phyloP scores from a whole-genome alignment of 2,888 invertebrate genomes.

The Cheilosia vernalis region DNA sequence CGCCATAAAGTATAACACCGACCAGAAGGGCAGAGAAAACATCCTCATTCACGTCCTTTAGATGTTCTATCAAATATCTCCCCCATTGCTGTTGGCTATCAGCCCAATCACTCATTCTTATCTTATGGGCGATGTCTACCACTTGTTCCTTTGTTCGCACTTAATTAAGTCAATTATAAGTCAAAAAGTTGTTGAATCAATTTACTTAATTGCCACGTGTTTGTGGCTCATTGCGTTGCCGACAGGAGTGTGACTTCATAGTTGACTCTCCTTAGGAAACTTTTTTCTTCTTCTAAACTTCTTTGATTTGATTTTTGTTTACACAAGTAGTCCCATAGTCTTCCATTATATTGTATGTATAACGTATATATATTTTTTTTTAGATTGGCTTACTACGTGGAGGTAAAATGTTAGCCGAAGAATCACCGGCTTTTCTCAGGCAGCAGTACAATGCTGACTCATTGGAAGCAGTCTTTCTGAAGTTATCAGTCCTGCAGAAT shows the following conservation, averaged over 20 bases:
- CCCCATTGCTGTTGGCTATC: slow-evolving; percentile 52
- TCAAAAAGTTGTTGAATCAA: slow-evolving; percentile 79
- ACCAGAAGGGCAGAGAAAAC: slow-evolving; percentile 8
- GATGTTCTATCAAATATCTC: slow-evolving; percentile 36
- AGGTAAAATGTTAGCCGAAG: slow-evolving; percentile 93
- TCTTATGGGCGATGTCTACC: slow-evolving; percentile 64
- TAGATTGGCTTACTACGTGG: slow-evolving; percentile 93
- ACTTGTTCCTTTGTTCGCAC: slow-evolving; percentile 71
- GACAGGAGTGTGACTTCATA: slow-evolving; percentile 63
- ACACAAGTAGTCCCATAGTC: slow-evolving; percentile 52
- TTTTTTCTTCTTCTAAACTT: slow-evolving; percentile 52
- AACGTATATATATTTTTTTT: slow-evolving; percentile 9
- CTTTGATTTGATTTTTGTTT: slow-evolving; percentile 62
- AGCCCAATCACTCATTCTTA: slow-evolving; percentile 68
- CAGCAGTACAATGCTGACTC: slow-evolving; percentile 89
- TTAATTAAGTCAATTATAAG: slow-evolving; percentile 74
- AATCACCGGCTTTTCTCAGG: slow-evolving; percentile 89
- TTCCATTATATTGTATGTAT: slow-evolving; percentile 12
- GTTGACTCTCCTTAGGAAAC: slow-evolving; percentile 58
- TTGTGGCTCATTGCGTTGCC: slow-evolving; percentile 76
- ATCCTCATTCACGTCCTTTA: background rate
- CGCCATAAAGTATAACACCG: slow-evolving; percentile 30
- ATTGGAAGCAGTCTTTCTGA: slow-evolving; percentile 92
- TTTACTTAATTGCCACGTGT: slow-evolving; percentile 83
- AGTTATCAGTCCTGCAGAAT: slow-evolving; percentile 91